These are phyloP conservation scores for Eublepharis macularius DNA, from an alignment of 2,113 vertebrate species.

Conservation along the genomic window DNA sequence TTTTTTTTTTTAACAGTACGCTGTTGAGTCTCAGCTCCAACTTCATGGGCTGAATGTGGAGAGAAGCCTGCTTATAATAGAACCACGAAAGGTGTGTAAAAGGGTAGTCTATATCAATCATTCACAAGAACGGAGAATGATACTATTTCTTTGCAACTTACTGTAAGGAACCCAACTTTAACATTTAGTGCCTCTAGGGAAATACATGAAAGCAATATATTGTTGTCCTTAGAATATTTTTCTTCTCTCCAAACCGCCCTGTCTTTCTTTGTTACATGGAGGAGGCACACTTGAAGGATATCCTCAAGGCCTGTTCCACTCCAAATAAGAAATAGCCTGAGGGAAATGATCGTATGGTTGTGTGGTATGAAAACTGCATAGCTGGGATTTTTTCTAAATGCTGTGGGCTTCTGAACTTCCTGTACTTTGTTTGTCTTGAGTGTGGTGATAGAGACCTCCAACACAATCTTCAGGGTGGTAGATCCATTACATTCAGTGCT, in stretches of 20 bases:
- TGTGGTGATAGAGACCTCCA: background rate
- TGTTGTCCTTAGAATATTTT: background rate
- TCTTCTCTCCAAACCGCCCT: background rate
- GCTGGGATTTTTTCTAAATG: background rate
- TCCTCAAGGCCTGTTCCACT: background rate
- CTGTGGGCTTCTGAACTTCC: background rate
- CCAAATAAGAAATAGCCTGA: background rate
- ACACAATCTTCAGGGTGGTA: background rate
- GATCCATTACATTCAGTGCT: background rate
- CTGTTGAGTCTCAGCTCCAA: conserved; percentile 88
- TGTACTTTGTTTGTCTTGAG: background rate
- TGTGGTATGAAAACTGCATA: too few relatives aligned
- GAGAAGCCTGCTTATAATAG: conserved; percentile 82
- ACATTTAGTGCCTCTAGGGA: background rate
- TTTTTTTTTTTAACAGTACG: conserved; percentile 82
- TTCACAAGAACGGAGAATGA: background rate
- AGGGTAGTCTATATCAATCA: background rate
- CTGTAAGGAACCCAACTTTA: background rate
- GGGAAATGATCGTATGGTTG: background rate
- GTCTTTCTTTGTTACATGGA: background rate
- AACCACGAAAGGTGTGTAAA: conserved; percentile 82
- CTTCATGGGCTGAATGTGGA: conserved; percentile 81
- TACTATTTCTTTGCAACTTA: background rate
- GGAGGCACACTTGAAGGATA: background rate
- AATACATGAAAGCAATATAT: background rate